These are phyloP conservation scores for Chondrosia reniformis DNA, from an alignment of 37 sponge, comb jelly and placozoan genomes.

Conservation along the genomic window DNA sequence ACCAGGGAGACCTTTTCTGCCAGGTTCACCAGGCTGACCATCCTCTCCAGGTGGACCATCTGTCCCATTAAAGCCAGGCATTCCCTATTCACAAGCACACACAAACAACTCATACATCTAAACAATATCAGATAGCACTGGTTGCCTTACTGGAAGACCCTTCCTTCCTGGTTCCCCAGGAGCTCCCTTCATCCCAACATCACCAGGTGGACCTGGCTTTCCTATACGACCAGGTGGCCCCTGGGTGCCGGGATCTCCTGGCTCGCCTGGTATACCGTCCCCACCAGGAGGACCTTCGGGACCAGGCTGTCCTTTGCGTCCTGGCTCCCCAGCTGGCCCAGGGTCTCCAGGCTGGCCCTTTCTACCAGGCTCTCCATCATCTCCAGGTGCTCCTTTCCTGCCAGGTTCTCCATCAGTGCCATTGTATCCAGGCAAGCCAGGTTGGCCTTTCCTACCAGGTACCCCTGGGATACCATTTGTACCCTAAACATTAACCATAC, in stretches of 20 bases:
- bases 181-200: slow-evolving; percentile 18
- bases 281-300: slow-evolving; percentile 15
- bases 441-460: slow-evolving; percentile 34
- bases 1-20: background rate
- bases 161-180: slow-evolving; percentile 28
- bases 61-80: background rate
- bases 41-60: slow-evolving; percentile 16
- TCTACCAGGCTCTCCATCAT: background rate
- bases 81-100: background rate
- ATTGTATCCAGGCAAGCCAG: slow-evolving; percentile 17
- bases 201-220: slow-evolving; percentile 2
- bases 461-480: slow-evolving; percentile 15
- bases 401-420: slow-evolving; percentile 17
- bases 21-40: slow-evolving; percentile 37
- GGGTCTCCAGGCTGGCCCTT: background rate
- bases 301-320: slow-evolving; percentile 24
- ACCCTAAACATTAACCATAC: slow-evolving; percentile 1
- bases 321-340: background rate
- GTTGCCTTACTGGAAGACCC: background rate
- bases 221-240: slow-evolving; percentile 11
- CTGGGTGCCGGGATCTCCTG: background rate
- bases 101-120: no score
- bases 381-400: background rate
- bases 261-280: background rate
- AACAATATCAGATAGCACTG: background rate